phyloP scores from a whole-genome alignment of 2,797 vertebrate genomes.

The Otus scops region DNA sequence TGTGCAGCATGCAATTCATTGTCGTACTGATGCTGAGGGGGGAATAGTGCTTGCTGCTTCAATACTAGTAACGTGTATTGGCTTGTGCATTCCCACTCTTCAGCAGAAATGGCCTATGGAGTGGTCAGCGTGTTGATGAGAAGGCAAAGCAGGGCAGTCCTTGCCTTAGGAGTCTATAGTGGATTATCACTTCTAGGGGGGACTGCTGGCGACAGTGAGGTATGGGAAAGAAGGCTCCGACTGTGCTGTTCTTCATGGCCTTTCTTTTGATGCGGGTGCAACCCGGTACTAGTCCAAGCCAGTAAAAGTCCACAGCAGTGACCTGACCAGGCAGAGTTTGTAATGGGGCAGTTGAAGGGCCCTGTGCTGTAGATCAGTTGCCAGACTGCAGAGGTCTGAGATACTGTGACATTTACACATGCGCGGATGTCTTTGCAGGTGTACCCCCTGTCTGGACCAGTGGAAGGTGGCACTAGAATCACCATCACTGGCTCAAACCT shows the following conservation, averaged over 20 bases:
- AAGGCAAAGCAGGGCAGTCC: neutral
- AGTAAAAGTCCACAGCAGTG: neutral
- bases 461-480: conserved; percentile 90
- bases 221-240: neutral
- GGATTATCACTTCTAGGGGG: neutral
- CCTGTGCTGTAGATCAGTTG: neutral
- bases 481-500: conserved; percentile 95
- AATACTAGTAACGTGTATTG: conserved; percentile 12
- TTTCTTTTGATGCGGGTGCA: neutral
- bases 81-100: conserved; percentile 44
- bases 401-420: conserved; percentile 34
- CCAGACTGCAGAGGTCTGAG: conserved; percentile 21
- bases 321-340: neutral
- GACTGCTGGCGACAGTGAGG: neutral
- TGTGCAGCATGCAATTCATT: conserved; percentile 56
- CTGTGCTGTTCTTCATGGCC: neutral
- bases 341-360: neutral
- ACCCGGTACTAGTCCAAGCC: neutral
- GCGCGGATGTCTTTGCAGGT: conserved; percentile 79
- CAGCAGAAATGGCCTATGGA: neutral
- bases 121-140: neutral
- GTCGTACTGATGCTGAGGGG: conserved; percentile 43
- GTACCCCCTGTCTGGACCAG: conserved; percentile 88
- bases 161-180: neutral
- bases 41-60: conserved; percentile 59